Evolutionary conservation across 2,888 invertebrate genomes (phyloP).

Genomic region (Drosophila longiperda): DNA sequence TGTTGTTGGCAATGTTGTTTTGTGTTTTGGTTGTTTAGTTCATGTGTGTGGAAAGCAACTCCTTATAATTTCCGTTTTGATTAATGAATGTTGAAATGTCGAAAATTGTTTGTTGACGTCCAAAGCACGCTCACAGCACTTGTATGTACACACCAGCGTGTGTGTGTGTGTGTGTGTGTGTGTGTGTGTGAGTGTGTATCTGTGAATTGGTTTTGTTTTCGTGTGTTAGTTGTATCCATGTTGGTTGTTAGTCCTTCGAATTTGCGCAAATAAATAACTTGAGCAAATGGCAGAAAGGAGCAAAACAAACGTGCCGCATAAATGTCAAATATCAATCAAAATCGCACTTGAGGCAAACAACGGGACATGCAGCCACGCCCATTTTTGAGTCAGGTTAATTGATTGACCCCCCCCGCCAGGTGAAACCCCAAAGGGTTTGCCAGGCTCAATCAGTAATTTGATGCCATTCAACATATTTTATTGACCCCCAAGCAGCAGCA

Average conservation of each 20-base stretch:
- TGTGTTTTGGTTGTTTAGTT: slow-evolving; percentile 36
- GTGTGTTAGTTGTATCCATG: slow-evolving; percentile 20
- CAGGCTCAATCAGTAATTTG: slow-evolving; percentile 30
- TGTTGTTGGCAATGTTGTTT: slow-evolving; percentile 27
- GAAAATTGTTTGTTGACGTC: slow-evolving; percentile 75
- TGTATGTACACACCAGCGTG: slow-evolving; percentile 5
- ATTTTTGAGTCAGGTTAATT: slow-evolving; percentile 65
- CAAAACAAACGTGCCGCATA: slow-evolving; percentile 61
- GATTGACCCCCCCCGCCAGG: slow-evolving; percentile 40
- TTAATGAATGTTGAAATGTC: slow-evolving; percentile 81
- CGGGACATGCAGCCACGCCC: slow-evolving; percentile 40
- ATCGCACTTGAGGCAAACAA: slow-evolving; percentile 66
- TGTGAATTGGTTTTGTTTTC: neutral
- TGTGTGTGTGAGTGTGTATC: slow-evolving; percentile 17
- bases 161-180: slow-evolving; percentile 4
- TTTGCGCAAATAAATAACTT: slow-evolving; percentile 61
- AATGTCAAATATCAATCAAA: slow-evolving; percentile 82
- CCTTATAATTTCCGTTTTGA: slow-evolving; percentile 79
- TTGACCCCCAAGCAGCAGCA: neutral
- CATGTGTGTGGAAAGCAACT: slow-evolving; percentile 44
- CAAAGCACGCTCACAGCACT: slow-evolving; percentile 46
- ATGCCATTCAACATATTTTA: neutral
- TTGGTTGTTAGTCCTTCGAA: slow-evolving; percentile 53
- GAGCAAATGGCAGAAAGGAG: slow-evolving; percentile 33
- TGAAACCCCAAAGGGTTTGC: slow-evolving; percentile 20